Evolutionary conservation across 2,888 invertebrate genomes (phyloP), one percentile per base, ranked within the genome.

Genomic region (Trichacis sp.): DNA sequence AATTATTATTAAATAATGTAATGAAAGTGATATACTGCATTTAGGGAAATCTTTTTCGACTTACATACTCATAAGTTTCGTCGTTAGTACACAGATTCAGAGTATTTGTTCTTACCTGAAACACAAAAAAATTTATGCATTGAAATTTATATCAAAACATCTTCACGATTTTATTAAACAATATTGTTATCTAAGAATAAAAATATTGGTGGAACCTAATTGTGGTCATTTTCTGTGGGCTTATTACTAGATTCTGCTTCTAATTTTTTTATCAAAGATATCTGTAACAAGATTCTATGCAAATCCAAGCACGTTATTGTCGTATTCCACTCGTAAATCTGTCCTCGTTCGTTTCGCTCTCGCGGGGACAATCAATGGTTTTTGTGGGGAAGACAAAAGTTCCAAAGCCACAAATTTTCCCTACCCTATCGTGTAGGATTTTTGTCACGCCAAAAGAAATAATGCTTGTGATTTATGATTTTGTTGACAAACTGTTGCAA

Each of bases 91-190:
- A 24, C n/a, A 4, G 24, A 2, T 15, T 12, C 14, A 14, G 36
- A 11, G 36, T n/a, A 36, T 36, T 11, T 11, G 38, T 29, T 50
- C 58, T 58, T 58, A 58, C 58, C 58, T 58, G 58, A 18, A 58
- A 58, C 46, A 58, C 20, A 51, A 51, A 20, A 42, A 51, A 36
- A 51, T 19, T 12, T 8, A 42, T 51, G 1, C 20, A 24, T 24
- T 42, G n/a, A n/a, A n/a, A n/a, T n/a, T n/a, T n/a, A n/a, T n/a
- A n/a, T n/a, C n/a, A n/a, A n/a, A n/a, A n/a, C n/a, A n/a, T n/a
- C n/a, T n/a, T n/a, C n/a, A n/a, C n/a, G n/a, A n/a, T n/a, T n/a
- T n/a, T n/a, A n/a, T n/a, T n/a, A n/a, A n/a, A n/a, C n/a, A n/a
- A n/a, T n/a, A n/a, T n/a, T n/a, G n/a, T n/a, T n/a, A n/a, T n/a